These are phyloP conservation scores for Drosophila busckii DNA, from an alignment of 1,140 invertebrate genomes.

Conservation along the genomic window DNA sequence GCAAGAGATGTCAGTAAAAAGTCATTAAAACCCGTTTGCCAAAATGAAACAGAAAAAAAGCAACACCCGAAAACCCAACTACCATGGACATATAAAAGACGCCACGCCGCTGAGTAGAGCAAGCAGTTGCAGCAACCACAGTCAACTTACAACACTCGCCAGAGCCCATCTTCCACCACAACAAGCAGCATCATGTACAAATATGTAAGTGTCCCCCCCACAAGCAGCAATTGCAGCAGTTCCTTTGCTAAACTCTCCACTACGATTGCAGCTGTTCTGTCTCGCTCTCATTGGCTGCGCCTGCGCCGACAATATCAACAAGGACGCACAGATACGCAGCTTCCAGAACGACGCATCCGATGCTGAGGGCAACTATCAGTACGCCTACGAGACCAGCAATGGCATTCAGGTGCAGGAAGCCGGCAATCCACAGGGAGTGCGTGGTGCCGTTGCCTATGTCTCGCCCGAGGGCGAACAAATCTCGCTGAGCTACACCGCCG, in stretches of 20 bases:
- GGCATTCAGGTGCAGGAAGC: conserved; percentile 71
- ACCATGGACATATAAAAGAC: conserved; percentile 57
- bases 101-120: conserved; percentile 45
- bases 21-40: conserved; percentile 51
- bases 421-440: conserved; percentile 62
- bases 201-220: conserved; percentile 53
- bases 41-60: conserved; percentile 14
- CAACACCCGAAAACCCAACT: conserved; percentile 12
- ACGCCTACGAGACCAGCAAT: conserved; percentile 72
- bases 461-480: conserved; percentile 80
- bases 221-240: background rate
- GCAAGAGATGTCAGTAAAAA: conserved; percentile 16
- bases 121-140: conserved; percentile 68
- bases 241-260: background rate
- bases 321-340: conserved; percentile 75
- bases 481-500: conserved; percentile 82
- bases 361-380: conserved; percentile 72
- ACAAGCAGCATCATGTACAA: conserved; percentile 55
- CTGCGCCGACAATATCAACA: conserved; percentile 72
- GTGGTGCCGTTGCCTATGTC: conserved; percentile 60
- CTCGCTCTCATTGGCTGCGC: conserved; percentile 56
- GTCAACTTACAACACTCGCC: conserved; percentile 37
- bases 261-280: conserved; percentile 44
- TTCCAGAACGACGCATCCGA: conserved; percentile 70
- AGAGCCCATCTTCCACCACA: background rate